Evolutionary conservation across 1,140 invertebrate genomes (phyloP), one percentile per base, ranked within the genome.

Genomic region (Cherax destructor): DNA sequence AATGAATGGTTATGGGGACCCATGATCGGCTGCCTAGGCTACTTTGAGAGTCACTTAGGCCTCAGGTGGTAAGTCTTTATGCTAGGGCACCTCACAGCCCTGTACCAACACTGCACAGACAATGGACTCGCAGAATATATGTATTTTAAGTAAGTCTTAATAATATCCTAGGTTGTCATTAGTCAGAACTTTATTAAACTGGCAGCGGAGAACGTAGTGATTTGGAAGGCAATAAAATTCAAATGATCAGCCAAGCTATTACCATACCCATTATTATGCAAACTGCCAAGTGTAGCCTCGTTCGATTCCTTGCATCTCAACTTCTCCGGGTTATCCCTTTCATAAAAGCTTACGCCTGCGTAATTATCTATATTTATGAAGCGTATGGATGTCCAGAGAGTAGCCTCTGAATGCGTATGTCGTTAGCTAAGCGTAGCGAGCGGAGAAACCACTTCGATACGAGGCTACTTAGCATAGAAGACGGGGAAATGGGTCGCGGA

Each of bases 151-250:
- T 91, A 91, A 91, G 89, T 91, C 83, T 86, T 91, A 91, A 91
- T 91, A 91, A 85, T 86, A 91, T 91, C 83, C 89, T 79, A 41
- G 74, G 76, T 85, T 86, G 89, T 91, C 89, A 91, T 91, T 91
- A 91, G 83, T 91, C 89, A 91, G 89, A 91, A 91, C 89, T 91
- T 91, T 91, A 91, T 91, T 91, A 91, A 91, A 91, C 89, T 91
- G 89, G 89, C 89, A 85, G 89, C 59, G 74, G 89, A 65, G 89
- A 91, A 91, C 83, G 89, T 91, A 65, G 89, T 91, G 89, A 86
- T 91, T 91, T 91, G 89, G 83, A 91, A 77, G 89, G 83, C 80
- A 91, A 91, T 91, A 91, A 91, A 91, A 91, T 91, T 91, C 83
- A 91, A 91, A 91, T 91, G 89, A 91, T 91, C 89, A 91, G 83